A percentile compares a stretch with the other conserved stretches of the same genome.
Evolutionary conservation across 2,113 vertebrate genomes (phyloP).

Genomic region (Pica pica): DNA sequence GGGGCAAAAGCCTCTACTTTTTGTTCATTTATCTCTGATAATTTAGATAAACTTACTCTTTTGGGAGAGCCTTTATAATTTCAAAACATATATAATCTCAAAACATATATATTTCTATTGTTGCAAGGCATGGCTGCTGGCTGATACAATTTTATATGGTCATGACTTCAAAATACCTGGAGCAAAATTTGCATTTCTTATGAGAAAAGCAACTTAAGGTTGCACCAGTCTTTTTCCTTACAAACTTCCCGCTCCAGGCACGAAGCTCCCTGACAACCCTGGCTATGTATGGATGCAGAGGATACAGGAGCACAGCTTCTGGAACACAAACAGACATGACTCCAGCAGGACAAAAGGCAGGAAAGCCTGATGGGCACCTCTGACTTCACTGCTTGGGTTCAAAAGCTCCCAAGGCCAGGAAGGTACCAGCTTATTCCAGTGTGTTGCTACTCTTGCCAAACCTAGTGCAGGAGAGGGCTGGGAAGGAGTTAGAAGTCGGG

Average conservation of each 20-base stretch:
- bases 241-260: neutral
- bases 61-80: neutral
- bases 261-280: neutral
- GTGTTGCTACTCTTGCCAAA: neutral
- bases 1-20: neutral
- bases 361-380: neutral
- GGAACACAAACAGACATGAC: neutral
- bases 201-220: neutral
- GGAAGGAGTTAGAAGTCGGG: neutral
- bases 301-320: neutral
- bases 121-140: constrained; percentile 57
- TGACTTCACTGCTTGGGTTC: neutral
- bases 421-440: neutral
- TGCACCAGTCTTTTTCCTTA: neutral
- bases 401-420: neutral
- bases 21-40: neutral
- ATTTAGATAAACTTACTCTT: neutral
- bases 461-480: neutral
- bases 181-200: constrained; percentile 11
- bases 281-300: neutral
- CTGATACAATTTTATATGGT: constrained; percentile 16
- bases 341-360: neutral
- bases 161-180: neutral
- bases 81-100: neutral
- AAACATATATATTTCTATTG: constrained; percentile 7